These are phyloP conservation scores for Drosophila melanogaster DNA, from an alignment of 1,140 invertebrate genomes.

Conservation along the genomic window DNA sequence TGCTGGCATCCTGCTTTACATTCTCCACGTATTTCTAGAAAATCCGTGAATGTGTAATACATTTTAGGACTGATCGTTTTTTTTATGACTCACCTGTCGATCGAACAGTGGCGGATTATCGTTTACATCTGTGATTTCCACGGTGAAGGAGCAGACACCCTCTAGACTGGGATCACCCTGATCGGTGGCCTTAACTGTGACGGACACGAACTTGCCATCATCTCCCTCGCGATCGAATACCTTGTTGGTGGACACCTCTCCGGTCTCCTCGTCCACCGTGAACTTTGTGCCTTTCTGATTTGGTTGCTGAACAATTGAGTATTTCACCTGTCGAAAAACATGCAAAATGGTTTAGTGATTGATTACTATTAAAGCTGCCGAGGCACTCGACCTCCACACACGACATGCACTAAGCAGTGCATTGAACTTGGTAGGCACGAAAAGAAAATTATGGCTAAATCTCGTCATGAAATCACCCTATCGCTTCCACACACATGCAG, in stretches of 20 bases:
- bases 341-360: conserved; percentile 67
- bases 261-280: conserved; percentile 96
- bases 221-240: conserved; percentile 98
- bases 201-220: conserved; percentile 97
- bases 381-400: conserved; percentile 42
- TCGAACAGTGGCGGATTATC: conserved; percentile 97
- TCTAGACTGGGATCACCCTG: conserved; percentile 97
- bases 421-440: conserved; percentile 64
- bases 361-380: conserved; percentile 47
- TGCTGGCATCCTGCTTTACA: conserved; percentile 98
- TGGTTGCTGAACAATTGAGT: conserved; percentile 97
- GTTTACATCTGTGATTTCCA: conserved; percentile 98
- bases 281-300: conserved; percentile 98
- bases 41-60: not conserved
- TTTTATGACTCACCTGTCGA: conserved; percentile 89
- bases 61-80: conserved; percentile 13
- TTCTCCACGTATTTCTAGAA: conserved; percentile 97
- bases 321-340: conserved; percentile 88
- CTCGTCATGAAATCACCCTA: conserved; percentile 56
- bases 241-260: conserved; percentile 97
- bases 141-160: conserved; percentile 97
- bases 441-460: conserved; percentile 49
- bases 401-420: conserved; percentile 57
- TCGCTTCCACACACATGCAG: conserved; percentile 18
- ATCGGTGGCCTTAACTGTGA: conserved; percentile 98